A percentile compares a stretch with the other conserved stretches of the same genome.
These are phyloP conservation scores for Anthonomus grandis DNA, from an alignment of 1,140 invertebrate genomes.

Conservation along the genomic window DNA sequence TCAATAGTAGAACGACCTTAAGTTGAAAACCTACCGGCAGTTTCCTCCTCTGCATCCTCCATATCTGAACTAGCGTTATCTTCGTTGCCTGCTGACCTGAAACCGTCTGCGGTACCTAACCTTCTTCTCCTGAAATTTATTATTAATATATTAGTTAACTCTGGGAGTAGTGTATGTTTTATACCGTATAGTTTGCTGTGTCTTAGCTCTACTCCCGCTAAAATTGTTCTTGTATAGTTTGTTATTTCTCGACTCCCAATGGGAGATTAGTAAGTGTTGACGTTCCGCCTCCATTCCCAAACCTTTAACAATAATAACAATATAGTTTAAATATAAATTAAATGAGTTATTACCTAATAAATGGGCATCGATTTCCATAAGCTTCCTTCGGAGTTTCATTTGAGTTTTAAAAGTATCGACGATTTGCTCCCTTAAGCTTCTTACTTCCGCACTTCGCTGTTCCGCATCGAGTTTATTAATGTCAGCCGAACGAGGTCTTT, in stretches of 20 bases:
- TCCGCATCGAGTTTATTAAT: conserved; percentile 39
- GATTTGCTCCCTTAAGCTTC: conserved; percentile 75
- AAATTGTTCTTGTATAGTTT: conserved; percentile 64
- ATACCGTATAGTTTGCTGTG: conserved; percentile 58
- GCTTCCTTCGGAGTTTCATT: conserved; percentile 76
- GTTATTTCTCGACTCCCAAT: conserved; percentile 79
- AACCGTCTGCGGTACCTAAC: conserved; percentile 39
- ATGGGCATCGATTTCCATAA: conserved; percentile 86
- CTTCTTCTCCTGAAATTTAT: conserved; percentile 30
- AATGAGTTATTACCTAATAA: conserved; percentile 52
- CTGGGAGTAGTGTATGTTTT: not conserved
- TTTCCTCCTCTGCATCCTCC: conserved; percentile 38
- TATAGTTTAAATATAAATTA: too few species aligned
- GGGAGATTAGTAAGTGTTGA: conserved; percentile 80
- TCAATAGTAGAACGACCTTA: not conserved
- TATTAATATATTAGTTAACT: not conserved
- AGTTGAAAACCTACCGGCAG: conserved; percentile 19
- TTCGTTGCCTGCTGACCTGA: conserved; percentile 41
- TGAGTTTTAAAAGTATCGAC: conserved; percentile 86
- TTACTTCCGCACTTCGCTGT: conserved; percentile 57
- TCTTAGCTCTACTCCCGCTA: conserved; percentile 55
- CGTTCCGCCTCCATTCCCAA: conserved; percentile 81
- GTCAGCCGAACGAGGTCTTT: conserved; percentile 55
- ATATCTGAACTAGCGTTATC: conserved; percentile 31
- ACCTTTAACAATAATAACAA: conserved; percentile 52